Evolutionary conservation across 2,888 invertebrate species (phyloP).

Genomic region (Erynnis tages): DNA sequence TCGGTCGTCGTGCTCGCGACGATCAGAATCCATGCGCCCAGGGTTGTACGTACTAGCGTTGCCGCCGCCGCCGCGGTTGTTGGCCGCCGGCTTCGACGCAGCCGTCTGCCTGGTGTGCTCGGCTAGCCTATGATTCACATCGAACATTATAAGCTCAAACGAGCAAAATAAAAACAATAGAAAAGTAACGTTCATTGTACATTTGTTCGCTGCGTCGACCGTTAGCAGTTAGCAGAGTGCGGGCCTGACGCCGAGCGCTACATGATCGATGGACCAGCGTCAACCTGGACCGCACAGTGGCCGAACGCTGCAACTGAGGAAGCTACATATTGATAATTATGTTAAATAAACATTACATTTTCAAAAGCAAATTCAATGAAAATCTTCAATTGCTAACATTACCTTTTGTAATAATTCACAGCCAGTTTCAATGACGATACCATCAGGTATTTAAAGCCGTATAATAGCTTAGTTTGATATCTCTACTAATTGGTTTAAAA

Average conservation of each 20-base stretch:
- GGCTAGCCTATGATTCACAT: slow-evolving; percentile 52
- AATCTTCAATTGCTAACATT: too few species aligned
- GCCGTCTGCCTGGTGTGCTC: slow-evolving; percentile 64
- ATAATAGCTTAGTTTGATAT: too few species aligned
- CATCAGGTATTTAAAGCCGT: too few species aligned
- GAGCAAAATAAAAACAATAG: slow-evolving; percentile 1
- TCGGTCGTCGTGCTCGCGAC: slow-evolving; percentile 70
- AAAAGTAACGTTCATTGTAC: slow-evolving; percentile 20
- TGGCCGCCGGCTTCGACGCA: slow-evolving; percentile 35
- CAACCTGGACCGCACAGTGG: slow-evolving; percentile 15
- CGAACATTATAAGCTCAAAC: slow-evolving; percentile 4
- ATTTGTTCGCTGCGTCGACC: slow-evolving; percentile 19
- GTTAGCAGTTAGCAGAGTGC: slow-evolving; percentile 2
- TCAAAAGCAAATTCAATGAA: not conserved
- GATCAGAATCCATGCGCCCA: slow-evolving; percentile 56
- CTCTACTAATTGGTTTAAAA: too few species aligned
- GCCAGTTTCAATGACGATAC: too few species aligned
- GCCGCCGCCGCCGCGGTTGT: slow-evolving; percentile 38
- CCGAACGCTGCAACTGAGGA: slow-evolving; percentile 25
- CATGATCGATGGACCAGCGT: slow-evolving; percentile 14
- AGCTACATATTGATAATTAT: slow-evolving; percentile 17
- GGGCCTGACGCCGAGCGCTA: slow-evolving; percentile 3
- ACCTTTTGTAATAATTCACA: too few species aligned
- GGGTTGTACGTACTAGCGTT: slow-evolving; percentile 50
- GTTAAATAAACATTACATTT: slow-evolving; percentile 7